Evolutionary conservation across 2,113 vertebrate species (phyloP).

Genomic region (Ageneiosus marmoratus): DNA sequence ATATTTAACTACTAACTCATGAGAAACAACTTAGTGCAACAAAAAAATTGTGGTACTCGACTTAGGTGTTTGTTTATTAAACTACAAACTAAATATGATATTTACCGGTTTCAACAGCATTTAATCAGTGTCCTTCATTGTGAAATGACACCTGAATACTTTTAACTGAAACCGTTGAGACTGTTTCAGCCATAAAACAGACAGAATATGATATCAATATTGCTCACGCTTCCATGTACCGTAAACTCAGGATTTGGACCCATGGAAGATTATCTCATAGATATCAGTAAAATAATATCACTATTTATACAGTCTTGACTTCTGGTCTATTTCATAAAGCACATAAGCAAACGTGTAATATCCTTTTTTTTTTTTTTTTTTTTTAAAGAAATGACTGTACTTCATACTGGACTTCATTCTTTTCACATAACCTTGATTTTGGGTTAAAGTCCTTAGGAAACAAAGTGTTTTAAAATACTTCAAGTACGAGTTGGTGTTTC

Average conservation of each 20-base stretch:
- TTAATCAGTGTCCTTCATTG: constrained; percentile 25
- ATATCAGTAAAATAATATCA: background rate
- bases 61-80: background rate
- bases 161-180: constrained; percentile 21
- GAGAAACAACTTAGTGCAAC: constrained; percentile 50
- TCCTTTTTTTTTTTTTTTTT: background rate
- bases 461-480: background rate
- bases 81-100: constrained; percentile 26
- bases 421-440: background rate
- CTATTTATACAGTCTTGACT: constrained; percentile 18
- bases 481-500: background rate
- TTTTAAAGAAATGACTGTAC: too few species aligned
- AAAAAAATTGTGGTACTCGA: constrained; percentile 22
- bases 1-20: background rate
- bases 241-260: constrained; percentile 22
- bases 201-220: constrained; percentile 3
- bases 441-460: background rate
- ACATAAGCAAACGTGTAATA: background rate
- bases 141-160: constrained; percentile 31
- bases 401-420: background rate
- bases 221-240: background rate
- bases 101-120: constrained; percentile 19
- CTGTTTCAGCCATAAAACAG: background rate
- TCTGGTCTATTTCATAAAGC: background rate
- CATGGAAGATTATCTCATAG: background rate